These are phyloP conservation scores for Mystacides longicornis DNA, from an alignment of 2,888 invertebrate genomes.

Conservation along the genomic window DNA sequence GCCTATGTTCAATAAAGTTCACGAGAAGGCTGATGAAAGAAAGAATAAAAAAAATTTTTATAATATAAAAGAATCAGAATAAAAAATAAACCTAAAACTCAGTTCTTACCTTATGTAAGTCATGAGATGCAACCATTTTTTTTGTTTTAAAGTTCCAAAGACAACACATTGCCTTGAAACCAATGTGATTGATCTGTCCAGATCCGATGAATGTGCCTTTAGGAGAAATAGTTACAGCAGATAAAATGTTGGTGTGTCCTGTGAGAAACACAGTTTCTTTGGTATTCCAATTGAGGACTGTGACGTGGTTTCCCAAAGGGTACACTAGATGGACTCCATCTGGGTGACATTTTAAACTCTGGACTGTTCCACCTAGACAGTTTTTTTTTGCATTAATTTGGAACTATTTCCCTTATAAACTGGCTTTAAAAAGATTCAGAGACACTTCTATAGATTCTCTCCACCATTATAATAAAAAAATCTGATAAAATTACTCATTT, in stretches of 20 bases:
- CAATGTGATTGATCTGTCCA: slow-evolving; percentile 85
- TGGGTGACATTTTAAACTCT: slow-evolving; percentile 66
- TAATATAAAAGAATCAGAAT: no score
- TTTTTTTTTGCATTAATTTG: no score
- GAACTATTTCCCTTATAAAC: no score
- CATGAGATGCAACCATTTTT: slow-evolving; percentile 59
- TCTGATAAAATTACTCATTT: no score
- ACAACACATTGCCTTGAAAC: slow-evolving; percentile 80
- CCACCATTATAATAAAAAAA: no score
- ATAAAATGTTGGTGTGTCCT: slow-evolving; percentile 74
- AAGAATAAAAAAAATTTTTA: no score
- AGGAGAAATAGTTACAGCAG: slow-evolving; percentile 67
- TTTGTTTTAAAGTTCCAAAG: slow-evolving; percentile 76
- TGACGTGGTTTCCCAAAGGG: slow-evolving; percentile 72
- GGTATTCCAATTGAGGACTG: slow-evolving; percentile 59
- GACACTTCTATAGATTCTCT: no score
- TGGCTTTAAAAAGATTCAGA: no score
- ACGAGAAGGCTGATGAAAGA: no score
- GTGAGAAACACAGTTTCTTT: slow-evolving; percentile 68
- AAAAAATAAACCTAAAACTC: no score
- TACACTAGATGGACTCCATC: slow-evolving; percentile 63
- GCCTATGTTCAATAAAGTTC: no score
- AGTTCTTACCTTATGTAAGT: slow-evolving; percentile 74
- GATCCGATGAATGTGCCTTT: slow-evolving; percentile 77
- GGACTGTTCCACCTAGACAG: slow-evolving; percentile 26